Conservation (phyloP, 1,140 invertebrate genomes). For the Phymastichus coffea region DNA sequence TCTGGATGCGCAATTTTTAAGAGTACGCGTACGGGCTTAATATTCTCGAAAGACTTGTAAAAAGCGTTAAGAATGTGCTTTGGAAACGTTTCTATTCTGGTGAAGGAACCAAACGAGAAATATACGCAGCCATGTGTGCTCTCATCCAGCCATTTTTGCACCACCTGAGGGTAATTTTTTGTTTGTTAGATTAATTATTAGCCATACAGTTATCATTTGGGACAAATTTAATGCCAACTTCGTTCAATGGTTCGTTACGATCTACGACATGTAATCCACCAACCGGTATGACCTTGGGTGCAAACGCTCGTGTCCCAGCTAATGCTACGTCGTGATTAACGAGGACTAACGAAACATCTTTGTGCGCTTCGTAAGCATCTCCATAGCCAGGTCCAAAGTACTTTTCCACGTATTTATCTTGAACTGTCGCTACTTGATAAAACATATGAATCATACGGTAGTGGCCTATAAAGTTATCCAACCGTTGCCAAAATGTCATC, state of each 20-base stretch:
- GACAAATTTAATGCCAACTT: constrained; percentile 27
- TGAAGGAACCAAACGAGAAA: constrained; percentile 71
- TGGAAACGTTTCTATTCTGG: constrained; percentile 62
- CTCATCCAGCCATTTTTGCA: constrained; percentile 67
- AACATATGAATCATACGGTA: background rate
- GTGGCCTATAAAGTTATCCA: constrained; percentile 34
- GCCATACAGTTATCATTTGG: background rate
- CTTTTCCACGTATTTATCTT: constrained; percentile 38
- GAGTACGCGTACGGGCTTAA: constrained; percentile 39
- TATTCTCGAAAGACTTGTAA: constrained; percentile 38
- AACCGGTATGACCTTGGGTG: constrained; percentile 59
- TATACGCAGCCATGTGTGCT: constrained; percentile 69
- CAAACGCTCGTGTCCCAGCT: constrained; percentile 52
- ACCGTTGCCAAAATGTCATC: constrained; percentile 66
- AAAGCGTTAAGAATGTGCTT: constrained; percentile 33
- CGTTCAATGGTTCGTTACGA: constrained; percentile 21
- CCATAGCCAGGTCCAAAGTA: constrained; percentile 47
- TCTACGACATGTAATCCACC: constrained; percentile 60
- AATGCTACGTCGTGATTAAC: constrained; percentile 60
- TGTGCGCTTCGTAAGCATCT: constrained; percentile 45
- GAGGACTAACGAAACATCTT: constrained; percentile 55
- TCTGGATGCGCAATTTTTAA: constrained; percentile 39
- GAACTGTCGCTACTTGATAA: constrained; percentile 21
- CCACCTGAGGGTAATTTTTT: constrained; percentile 52
- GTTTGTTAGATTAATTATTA: background rate